Evolutionary conservation across 1,140 invertebrate genomes (phyloP).

Genomic region (Pseudomyrmex concolor): DNA sequence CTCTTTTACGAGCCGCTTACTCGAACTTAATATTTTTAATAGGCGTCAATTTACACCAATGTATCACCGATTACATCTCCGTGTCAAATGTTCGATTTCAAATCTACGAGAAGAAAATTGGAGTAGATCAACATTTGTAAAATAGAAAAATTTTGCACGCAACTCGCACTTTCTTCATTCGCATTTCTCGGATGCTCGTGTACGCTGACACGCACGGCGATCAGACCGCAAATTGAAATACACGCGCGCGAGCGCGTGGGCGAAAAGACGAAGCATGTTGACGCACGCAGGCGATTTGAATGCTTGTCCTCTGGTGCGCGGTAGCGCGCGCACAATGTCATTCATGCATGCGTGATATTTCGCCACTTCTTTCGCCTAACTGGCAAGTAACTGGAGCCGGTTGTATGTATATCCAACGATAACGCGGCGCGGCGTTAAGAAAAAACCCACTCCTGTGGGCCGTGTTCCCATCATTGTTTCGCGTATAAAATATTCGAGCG

Average conservation of each 20-base stretch:
- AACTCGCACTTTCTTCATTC: slow-evolving; percentile 14
- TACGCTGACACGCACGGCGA: slow-evolving; percentile 8
- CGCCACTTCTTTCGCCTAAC: background rate
- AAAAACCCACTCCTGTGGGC: slow-evolving; percentile 6
- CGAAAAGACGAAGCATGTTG: slow-evolving; percentile 17
- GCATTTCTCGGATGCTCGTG: slow-evolving; percentile 21
- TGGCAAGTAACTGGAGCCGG: slow-evolving; percentile 5
- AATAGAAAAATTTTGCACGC: background rate
- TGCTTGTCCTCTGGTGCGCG: slow-evolving; percentile 14
- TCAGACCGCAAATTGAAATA: background rate
- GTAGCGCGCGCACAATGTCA: slow-evolving; percentile 15
- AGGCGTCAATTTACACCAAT: no score
- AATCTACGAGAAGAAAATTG: no score
- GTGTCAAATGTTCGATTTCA: no score
- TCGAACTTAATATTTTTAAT: no score
- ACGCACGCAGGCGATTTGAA: slow-evolving; percentile 29
- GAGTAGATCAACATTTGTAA: no score
- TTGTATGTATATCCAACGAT: no score
- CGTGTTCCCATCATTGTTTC: slow-evolving; percentile 67
- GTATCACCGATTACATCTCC: no score
- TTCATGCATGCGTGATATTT: slow-evolving; percentile 7
- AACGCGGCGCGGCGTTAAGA: background rate
- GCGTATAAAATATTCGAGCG: slow-evolving; percentile 51
- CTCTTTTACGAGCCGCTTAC: no score
- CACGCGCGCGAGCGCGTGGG: background rate